phyloP scores from a whole-genome alignment of 2,888 invertebrate species.

The Congeria kusceri region DNA sequence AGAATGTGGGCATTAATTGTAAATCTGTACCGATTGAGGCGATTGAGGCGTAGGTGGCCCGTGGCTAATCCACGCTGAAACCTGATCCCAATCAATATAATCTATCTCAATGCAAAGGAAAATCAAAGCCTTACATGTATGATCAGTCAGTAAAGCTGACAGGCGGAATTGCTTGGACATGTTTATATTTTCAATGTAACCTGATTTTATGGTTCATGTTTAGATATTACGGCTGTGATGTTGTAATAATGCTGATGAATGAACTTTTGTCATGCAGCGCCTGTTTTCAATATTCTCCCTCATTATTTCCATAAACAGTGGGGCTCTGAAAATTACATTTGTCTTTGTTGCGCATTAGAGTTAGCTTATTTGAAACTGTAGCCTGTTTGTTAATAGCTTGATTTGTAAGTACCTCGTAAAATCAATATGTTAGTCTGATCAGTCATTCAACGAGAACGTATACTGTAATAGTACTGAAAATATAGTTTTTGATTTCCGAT shows the following conservation, averaged over 20 bases:
- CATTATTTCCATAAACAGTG: no score
- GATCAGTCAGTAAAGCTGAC: background rate
- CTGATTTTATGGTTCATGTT: slow-evolving; percentile 14
- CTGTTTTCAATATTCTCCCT: background rate
- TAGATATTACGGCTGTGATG: background rate
- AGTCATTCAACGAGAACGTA: no score
- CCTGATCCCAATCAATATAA: background rate
- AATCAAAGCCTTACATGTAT: background rate
- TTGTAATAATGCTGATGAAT: background rate
- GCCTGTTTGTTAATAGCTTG: no score
- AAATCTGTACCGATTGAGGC: no score
- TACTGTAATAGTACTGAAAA: no score
- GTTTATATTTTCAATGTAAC: slow-evolving; percentile 8
- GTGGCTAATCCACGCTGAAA: background rate
- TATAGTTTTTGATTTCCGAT: no score
- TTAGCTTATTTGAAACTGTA: no score
- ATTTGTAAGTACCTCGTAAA: no score
- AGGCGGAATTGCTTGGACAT: slow-evolving; percentile 1
- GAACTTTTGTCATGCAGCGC: background rate
- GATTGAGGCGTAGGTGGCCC: background rate
- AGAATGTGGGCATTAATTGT: no score
- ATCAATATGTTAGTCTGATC: no score
- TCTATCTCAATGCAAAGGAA: background rate
- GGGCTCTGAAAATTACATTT: no score
- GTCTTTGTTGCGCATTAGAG: no score